These are phyloP conservation scores for Fissipunctia ypsillon DNA, from an alignment of 2,888 invertebrate species.

Conservation along the genomic window DNA sequence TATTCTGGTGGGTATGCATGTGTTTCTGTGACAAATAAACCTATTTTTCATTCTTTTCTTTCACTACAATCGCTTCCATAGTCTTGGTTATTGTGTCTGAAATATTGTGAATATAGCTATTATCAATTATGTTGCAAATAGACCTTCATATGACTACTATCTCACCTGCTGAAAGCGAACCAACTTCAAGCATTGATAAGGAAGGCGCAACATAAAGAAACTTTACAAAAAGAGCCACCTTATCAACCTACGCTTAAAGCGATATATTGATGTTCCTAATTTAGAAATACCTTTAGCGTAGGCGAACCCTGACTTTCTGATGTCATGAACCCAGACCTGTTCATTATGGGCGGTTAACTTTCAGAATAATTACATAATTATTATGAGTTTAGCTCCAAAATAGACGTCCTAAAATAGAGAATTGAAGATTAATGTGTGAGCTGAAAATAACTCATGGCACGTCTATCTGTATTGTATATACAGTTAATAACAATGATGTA, in stretches of 20 bases:
- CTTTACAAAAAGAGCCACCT: not conserved
- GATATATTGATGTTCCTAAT: not conserved
- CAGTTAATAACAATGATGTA: not conserved
- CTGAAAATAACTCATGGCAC: not conserved
- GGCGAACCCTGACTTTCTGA: not conserved
- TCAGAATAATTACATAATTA: slow-evolving; percentile 4
- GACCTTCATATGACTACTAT: not conserved
- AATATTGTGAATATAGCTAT: too few species aligned
- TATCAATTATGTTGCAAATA: too few species aligned
- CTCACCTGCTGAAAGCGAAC: not conserved
- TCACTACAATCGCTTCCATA: too few species aligned
- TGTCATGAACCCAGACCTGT: not conserved
- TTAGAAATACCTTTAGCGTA: not conserved
- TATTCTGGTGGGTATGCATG: not conserved
- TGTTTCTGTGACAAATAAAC: too few species aligned
- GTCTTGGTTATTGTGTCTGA: too few species aligned
- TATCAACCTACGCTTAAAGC: not conserved
- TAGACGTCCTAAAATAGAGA: too few species aligned
- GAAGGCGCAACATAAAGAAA: not conserved
- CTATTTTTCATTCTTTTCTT: too few species aligned
- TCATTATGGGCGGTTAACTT: not conserved
- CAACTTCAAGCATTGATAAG: not conserved
- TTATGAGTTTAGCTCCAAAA: slow-evolving; percentile 2
- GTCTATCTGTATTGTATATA: too few species aligned
- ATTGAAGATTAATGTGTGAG: too few species aligned